Conservation (phyloP, 2,113 vertebrate genomes). For the Anthoscopus minutus region DNA sequence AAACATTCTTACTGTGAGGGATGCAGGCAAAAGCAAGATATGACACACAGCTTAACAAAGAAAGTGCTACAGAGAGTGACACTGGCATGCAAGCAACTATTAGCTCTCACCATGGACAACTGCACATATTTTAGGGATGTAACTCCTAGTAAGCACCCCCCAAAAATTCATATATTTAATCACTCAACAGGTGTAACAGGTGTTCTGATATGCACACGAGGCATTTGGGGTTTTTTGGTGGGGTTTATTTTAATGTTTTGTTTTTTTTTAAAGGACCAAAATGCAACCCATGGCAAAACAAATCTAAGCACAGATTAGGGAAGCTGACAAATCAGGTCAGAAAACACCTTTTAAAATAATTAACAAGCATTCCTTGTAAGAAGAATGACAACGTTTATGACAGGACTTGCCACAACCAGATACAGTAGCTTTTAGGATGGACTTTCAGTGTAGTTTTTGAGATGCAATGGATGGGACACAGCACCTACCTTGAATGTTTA, state of each 20-base stretch:
- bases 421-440: slow-evolving; percentile 43
- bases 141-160: background rate
- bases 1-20: background rate
- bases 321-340: slow-evolving; percentile 8
- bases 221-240: background rate
- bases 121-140: background rate
- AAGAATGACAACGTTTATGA: slow-evolving; percentile 11
- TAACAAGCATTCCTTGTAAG: background rate
- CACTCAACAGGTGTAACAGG: background rate
- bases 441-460: slow-evolving; percentile 35
- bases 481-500: slow-evolving; percentile 89
- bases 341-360: background rate
- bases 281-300: background rate
- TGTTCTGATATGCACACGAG: background rate
- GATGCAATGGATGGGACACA: slow-evolving; percentile 48
- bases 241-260: background rate
- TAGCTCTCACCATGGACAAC: background rate
- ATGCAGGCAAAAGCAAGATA: background rate
- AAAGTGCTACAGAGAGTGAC: background rate
- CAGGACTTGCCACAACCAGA: slow-evolving; percentile 66
- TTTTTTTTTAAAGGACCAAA: background rate
- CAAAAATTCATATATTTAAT: background rate
- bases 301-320: background rate
- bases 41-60: background rate
- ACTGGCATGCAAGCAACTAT: background rate